Evolutionary conservation across 2,888 invertebrate species (phyloP), one percentile per base, ranked within the genome.

Genomic region (Drosophila birchii): DNA sequence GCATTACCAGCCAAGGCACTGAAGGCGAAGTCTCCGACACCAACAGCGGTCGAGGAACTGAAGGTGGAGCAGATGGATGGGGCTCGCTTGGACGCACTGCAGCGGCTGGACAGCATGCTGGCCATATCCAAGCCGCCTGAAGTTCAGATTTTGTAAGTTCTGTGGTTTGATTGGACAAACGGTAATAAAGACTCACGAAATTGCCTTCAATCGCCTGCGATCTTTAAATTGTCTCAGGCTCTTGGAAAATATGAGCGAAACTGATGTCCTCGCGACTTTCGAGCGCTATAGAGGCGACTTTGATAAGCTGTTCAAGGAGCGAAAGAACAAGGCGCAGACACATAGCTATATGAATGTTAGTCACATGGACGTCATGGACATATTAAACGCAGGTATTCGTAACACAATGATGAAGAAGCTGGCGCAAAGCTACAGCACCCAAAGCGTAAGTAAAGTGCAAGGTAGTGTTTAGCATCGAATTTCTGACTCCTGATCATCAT

Each of bases 301-400:
- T 5, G 81, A 89, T 39, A 43, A 38, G 5, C 57, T 89, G 5
- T 89, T 86, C 26, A 66, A 64, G 39, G 76, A 67, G 5, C 69
- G 76, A 6, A 57, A 80, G 18, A 67, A 79, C n/a, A 85, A 83
- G 32, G 16, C 45, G 1, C 60, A 72, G 29, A 78, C 83, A 1
- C 38, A 39, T 0, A 70, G 47, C n/a, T 86, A 80, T 36, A 70
- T 68, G 58, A 57, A 69, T 11, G 74, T 90, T 6, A 60, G 71
- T 44, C 91, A 91, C 57, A 67, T 73, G 34, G 78, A 89, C 23
- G 57, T 81, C 0, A 74, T 90, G 55, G 78, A 87, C 61, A 78
- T 91, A 5, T 64, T 91, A 0, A 88, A 29, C 14, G 56, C 75
- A 12, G 43, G 47, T 0, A 84, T 80, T 18, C 81, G 79, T 9